Base-by-base conservation (phyloP, 2,888 invertebrate genomes). In the Platerodrilus igneus region DNA sequence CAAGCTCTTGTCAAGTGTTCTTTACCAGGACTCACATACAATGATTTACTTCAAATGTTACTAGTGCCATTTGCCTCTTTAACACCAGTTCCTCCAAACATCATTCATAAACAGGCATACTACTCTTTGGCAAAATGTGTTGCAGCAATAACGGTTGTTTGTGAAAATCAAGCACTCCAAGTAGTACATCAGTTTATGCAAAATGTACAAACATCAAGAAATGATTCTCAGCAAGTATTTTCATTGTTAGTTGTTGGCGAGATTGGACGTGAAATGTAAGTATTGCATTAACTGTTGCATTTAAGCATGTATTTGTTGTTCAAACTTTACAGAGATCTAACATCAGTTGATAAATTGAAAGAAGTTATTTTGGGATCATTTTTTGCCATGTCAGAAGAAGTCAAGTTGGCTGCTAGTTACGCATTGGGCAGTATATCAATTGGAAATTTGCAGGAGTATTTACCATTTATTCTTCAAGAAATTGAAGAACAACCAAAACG, bases 401-500 rank as follows among this genome's bases (percentile, higher is more conserved):
- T 99, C 2, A 97, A 97, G 69, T 90, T 92, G 0, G 96, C 96
- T 0, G 97, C 97, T 8, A 94, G 96, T 51, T 94, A 96, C 69
- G 91, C 97, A 1, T 75, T 99, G 28, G 96, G 97, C 10, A 93
- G 93, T 36, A 85, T 99, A 14, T 91, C 93, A 4, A 92, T 96
- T 38, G 99, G 99, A 27, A 97, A 96, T 70, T 72, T 99, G 51
- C 83, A 84, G 7, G 83, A 86, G 58, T 97, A 92, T 72, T 75
- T 99, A 58, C 96, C 97, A 0, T 91, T 95, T 61, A 90, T 99
- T 47, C 73, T 99, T 23, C 77, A 83, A 41, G 94, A 97, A 71
- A 97, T 97, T 50, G 89, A 93, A 58, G 83, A 84, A 20, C 91
- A 95, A 62, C 93, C 95, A 0, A 92, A 90, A 64, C 76, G 93